These are phyloP conservation scores for Adineta ricciae DNA, from an alignment of 2,888 invertebrate genomes.

Conservation along the genomic window DNA sequence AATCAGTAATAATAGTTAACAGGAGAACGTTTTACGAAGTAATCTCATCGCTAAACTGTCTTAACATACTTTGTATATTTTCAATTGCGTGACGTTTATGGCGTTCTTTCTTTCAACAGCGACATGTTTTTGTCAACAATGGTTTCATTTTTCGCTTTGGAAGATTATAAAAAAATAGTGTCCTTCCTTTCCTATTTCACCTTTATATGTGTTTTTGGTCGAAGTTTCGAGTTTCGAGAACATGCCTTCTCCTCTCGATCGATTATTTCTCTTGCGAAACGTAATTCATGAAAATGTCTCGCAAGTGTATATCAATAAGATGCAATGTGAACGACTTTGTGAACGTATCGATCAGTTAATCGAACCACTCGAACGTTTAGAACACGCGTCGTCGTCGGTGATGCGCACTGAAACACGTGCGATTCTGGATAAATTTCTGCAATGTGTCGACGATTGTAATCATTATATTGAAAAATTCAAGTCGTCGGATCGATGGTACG, in stretches of 20 bases:
- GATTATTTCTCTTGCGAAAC: not conserved
- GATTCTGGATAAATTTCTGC: not conserved
- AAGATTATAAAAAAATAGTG: too few relatives aligned
- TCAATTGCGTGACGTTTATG: too few relatives aligned
- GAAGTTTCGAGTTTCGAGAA: not conserved
- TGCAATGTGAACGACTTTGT: not conserved
- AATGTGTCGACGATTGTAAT: slow-evolving; percentile 10
- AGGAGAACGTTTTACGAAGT: too few relatives aligned
- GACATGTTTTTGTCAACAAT: too few relatives aligned
- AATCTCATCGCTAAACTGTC: too few relatives aligned
- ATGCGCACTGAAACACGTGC: not conserved
- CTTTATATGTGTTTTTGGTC: not conserved
- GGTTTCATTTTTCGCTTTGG: too few relatives aligned
- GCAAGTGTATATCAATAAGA: not conserved
- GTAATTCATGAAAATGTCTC: not conserved
- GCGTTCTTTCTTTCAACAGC: too few relatives aligned
- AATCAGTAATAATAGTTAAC: too few relatives aligned
- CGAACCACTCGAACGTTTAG: not conserved
- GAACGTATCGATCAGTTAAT: not conserved
- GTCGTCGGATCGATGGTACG: not conserved
- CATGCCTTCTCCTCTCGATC: not conserved
- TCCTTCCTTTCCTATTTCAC: not conserved
- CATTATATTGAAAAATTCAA: not conserved
- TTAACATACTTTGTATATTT: too few relatives aligned
- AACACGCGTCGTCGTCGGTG: not conserved